These are phyloP conservation scores for Pseudanteris insignis DNA, from an alignment of 2,888 invertebrate species.

Conservation along the genomic window DNA sequence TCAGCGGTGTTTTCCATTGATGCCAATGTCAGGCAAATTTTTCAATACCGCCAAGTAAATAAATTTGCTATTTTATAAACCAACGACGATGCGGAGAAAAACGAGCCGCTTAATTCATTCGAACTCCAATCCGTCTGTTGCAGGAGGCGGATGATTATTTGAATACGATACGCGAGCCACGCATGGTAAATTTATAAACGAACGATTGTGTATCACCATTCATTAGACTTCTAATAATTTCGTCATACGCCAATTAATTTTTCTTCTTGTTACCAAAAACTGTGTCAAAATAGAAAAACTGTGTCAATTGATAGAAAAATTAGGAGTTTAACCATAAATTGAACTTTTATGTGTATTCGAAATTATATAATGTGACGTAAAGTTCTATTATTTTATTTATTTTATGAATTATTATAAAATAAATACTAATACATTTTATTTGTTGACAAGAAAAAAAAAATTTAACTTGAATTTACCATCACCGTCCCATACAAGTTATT, in stretches of 20 bases:
- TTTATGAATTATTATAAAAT: no score
- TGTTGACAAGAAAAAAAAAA: no score
- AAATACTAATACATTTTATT: no score
- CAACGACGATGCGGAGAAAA: slow-evolving; percentile 32
- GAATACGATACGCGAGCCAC: slow-evolving; percentile 36
- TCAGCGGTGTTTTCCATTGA: slow-evolving; percentile 27
- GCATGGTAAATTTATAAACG: slow-evolving; percentile 31
- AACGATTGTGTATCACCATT: slow-evolving; percentile 21
- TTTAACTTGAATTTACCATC: no score
- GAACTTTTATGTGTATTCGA: no score
- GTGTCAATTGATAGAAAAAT: no score
- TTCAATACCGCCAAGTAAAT: slow-evolving; percentile 43
- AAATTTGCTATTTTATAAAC: slow-evolving; percentile 40
- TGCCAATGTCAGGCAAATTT: slow-evolving; percentile 43
- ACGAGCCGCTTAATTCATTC: slow-evolving; percentile 27
- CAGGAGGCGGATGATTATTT: slow-evolving; percentile 27
- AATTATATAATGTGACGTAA: no score
- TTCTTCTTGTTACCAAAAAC: slow-evolving; percentile 1
- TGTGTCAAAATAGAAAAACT: no score
- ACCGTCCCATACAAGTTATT: no score
- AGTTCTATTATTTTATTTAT: no score
- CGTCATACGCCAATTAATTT: slow-evolving; percentile 17
- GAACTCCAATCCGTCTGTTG: slow-evolving; percentile 31
- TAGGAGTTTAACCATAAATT: no score
- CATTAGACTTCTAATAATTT: slow-evolving; percentile 28